Evolutionary conservation across 2,888 invertebrate species (phyloP).

Genomic region (Netelia fuscicornis): DNA sequence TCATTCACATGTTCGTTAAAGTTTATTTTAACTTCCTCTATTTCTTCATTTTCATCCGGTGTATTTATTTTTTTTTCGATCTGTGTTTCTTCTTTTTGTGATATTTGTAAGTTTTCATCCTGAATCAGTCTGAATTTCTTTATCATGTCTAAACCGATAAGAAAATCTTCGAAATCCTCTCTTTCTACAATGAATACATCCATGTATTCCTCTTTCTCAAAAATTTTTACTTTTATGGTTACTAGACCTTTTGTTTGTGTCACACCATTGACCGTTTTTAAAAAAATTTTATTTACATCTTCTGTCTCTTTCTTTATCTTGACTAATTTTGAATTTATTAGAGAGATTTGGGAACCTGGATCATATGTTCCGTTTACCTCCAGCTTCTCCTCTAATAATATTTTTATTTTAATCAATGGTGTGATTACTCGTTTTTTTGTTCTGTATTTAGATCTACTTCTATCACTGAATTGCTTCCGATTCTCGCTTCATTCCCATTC

Average conservation of each 20-base stretch:
- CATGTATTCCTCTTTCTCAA: slow-evolving; percentile 68
- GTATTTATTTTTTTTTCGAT: slow-evolving; percentile 23
- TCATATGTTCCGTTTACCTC: slow-evolving; percentile 68
- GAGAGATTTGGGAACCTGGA: slow-evolving; percentile 69
- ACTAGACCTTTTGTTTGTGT: slow-evolving; percentile 65
- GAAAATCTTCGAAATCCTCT: slow-evolving; percentile 67
- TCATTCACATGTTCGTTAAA: slow-evolving; percentile 56
- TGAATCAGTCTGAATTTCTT: slow-evolving; percentile 57
- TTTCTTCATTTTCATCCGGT: background rate
- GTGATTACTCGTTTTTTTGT: slow-evolving; percentile 63
- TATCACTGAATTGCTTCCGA: slow-evolving; percentile 65
- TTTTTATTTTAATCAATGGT: slow-evolving; percentile 57
- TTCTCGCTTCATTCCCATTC: slow-evolving; percentile 46
- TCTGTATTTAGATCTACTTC: slow-evolving; percentile 63
- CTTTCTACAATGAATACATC: slow-evolving; percentile 67
- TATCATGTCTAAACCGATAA: slow-evolving; percentile 57
- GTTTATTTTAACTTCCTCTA: slow-evolving; percentile 54
- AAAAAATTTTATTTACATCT: slow-evolving; percentile 56
- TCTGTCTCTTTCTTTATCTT: slow-evolving; percentile 63
- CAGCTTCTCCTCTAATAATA: slow-evolving; percentile 63
- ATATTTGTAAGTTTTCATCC: slow-evolving; percentile 64
- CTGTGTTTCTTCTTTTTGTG: slow-evolving; percentile 54
- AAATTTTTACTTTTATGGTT: slow-evolving; percentile 68
- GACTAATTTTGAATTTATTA: slow-evolving; percentile 68
- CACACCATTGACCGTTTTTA: slow-evolving; percentile 56